phyloP scores from a whole-genome alignment of 2,113 vertebrate species.

The Semnopithecus entellus region DNA sequence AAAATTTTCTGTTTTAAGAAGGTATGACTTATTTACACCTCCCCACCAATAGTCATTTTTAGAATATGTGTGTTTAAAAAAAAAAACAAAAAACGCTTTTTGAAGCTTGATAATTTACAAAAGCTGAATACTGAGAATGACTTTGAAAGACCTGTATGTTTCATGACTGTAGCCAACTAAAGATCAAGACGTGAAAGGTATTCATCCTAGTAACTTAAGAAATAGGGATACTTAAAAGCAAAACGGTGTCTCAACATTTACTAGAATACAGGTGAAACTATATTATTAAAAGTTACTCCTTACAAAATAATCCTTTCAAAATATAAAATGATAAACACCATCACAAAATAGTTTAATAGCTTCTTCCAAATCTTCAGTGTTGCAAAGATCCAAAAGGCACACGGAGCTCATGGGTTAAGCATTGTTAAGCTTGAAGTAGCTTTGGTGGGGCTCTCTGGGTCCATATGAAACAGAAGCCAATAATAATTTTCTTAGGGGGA shows the following conservation, averaged over 20 bases:
- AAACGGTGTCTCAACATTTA: constrained; percentile 82
- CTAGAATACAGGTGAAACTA: constrained; percentile 85
- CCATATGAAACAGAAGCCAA: constrained; percentile 80
- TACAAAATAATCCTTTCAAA: constrained; percentile 89
- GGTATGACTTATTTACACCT: constrained; percentile 74
- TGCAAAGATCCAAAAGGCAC: constrained; percentile 90
- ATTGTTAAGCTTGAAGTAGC: constrained; percentile 85
- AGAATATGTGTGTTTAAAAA: constrained; percentile 59
- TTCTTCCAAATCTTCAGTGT: constrained; percentile 84
- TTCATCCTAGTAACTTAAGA: constrained; percentile 81
- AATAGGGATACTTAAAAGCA: constrained; percentile 83
- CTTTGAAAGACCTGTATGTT: constrained; percentile 79
- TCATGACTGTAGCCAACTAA: constrained; percentile 80
- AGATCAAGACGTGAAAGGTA: constrained; percentile 77
- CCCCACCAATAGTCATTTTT: constrained; percentile 57
- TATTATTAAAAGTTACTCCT: constrained; percentile 87
- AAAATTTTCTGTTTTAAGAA: constrained; percentile 77
- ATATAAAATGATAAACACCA: constrained; percentile 88
- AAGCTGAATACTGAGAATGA: constrained; percentile 75
- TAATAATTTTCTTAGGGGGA: constrained; percentile 83
- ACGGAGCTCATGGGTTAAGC: constrained; percentile 86
- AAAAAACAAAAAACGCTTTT: constrained; percentile 77
- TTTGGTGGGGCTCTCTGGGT: constrained; percentile 85
- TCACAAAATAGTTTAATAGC: constrained; percentile 86
- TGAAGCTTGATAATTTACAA: constrained; percentile 79